Evolutionary conservation across 2,797 vertebrate genomes (phyloP).

Genomic region (Sebastiscus albofasciatus): DNA sequence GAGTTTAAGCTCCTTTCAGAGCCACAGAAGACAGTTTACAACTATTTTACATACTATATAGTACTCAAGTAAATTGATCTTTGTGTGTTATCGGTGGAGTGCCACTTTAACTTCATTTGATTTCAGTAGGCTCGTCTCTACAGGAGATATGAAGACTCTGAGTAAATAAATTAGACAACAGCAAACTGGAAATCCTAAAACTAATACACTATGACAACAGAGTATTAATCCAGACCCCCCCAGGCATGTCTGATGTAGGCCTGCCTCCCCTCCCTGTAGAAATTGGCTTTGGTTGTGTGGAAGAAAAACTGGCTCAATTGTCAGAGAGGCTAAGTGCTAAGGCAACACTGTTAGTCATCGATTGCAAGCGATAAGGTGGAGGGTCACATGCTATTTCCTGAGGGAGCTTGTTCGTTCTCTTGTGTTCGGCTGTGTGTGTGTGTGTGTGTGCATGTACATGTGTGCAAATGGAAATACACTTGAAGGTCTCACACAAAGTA

Average conservation of each 20-base stretch:
- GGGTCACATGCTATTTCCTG: conserved; percentile 44
- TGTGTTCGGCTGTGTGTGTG: conserved; percentile 5
- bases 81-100: background rate
- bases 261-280: background rate
- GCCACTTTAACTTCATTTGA: background rate
- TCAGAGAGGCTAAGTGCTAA: conserved; percentile 47
- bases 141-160: background rate
- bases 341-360: conserved; percentile 41
- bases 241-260: conserved; percentile 8
- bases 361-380: conserved; percentile 45
- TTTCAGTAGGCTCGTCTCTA: background rate
- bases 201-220: conserved; percentile 22
- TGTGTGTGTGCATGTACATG: background rate
- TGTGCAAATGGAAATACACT: conserved; percentile 20
- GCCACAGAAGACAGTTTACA: background rate
- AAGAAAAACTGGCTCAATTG: conserved; percentile 38
- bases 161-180: background rate
- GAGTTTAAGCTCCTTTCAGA: background rate
- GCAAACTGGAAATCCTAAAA: conserved; percentile 11
- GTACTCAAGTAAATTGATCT: background rate
- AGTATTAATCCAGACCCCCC: conserved; percentile 26
- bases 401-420: conserved; percentile 9
- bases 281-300: conserved; percentile 26
- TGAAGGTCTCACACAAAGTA: conserved; percentile 22
- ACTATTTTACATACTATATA: background rate